Conservation (phyloP, 2,113 vertebrate genomes). For the Cromileptes altivelis region DNA sequence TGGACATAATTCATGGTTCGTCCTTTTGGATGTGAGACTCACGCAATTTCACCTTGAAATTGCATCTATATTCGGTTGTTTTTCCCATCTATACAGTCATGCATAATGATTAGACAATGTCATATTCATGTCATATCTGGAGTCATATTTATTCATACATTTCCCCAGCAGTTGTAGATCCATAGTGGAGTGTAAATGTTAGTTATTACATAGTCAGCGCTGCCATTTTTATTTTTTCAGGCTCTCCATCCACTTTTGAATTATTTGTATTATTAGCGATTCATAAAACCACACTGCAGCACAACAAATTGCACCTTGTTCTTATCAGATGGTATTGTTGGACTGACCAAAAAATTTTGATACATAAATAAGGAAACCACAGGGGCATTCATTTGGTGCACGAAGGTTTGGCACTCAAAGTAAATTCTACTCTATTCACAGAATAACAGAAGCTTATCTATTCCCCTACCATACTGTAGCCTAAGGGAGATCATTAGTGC, state of each 20-base stretch:
- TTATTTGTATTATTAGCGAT: neutral
- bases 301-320: neutral
- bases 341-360: neutral
- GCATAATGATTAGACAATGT: neutral
- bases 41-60: neutral
- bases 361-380: neutral
- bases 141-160: neutral
- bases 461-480: neutral
- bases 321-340: neutral
- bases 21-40: neutral
- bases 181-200: neutral
- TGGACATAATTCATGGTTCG: neutral
- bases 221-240: neutral
- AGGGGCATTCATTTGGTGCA: neutral
- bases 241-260: neutral
- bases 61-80: neutral
- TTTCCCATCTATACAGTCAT: neutral
- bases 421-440: neutral
- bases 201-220: neutral
- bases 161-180: neutral
- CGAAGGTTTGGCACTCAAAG: neutral
- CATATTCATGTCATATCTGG: neutral
- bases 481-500: constrained; percentile 1
- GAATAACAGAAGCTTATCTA: constrained; percentile 1
- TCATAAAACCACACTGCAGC: neutral